Percentiles rank a stretch among this genome's conserved stretches.
These are phyloP conservation scores for Pygocentrus nattereri DNA, from an alignment of 2,797 vertebrate species.

Conservation along the genomic window DNA sequence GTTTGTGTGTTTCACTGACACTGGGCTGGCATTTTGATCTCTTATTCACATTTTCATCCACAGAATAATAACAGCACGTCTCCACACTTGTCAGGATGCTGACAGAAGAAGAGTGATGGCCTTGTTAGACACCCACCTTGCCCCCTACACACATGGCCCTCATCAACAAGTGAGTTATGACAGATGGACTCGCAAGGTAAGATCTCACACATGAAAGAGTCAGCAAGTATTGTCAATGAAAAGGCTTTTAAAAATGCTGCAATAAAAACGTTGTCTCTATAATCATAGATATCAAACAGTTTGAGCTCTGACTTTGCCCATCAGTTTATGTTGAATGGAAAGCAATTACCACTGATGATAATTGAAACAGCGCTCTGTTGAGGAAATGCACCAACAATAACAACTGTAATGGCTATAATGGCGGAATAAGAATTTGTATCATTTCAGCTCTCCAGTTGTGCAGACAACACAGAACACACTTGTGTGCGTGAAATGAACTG, in stretches of 20 bases:
- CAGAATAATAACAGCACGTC: slow-evolving; percentile 65
- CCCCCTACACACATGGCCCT: slow-evolving; percentile 21
- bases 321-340: slow-evolving; percentile 62
- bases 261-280: slow-evolving; percentile 26
- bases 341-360: slow-evolving; percentile 64
- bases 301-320: slow-evolving; percentile 43
- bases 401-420: slow-evolving; percentile 74
- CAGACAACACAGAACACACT: slow-evolving; percentile 72
- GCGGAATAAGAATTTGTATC: slow-evolving; percentile 70
- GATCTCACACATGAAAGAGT: slow-evolving; percentile 12
- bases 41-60: slow-evolving; percentile 48
- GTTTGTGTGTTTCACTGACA: slow-evolving; percentile 26
- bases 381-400: slow-evolving; percentile 74
- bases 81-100: slow-evolving; percentile 57
- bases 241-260: slow-evolving; percentile 11
- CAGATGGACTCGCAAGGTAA: slow-evolving; percentile 18
- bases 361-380: slow-evolving; percentile 59
- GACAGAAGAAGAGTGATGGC: slow-evolving; percentile 65
- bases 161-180: slow-evolving; percentile 33
- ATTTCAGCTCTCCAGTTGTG: slow-evolving; percentile 68
- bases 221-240: not conserved
- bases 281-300: slow-evolving; percentile 48
- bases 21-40: slow-evolving; percentile 44
- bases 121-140: slow-evolving; percentile 41
- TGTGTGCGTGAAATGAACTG: slow-evolving; percentile 80